These are phyloP conservation scores for Anarhynchus alexandrinus DNA, from an alignment of 2,113 vertebrate genomes.

Conservation along the genomic window DNA sequence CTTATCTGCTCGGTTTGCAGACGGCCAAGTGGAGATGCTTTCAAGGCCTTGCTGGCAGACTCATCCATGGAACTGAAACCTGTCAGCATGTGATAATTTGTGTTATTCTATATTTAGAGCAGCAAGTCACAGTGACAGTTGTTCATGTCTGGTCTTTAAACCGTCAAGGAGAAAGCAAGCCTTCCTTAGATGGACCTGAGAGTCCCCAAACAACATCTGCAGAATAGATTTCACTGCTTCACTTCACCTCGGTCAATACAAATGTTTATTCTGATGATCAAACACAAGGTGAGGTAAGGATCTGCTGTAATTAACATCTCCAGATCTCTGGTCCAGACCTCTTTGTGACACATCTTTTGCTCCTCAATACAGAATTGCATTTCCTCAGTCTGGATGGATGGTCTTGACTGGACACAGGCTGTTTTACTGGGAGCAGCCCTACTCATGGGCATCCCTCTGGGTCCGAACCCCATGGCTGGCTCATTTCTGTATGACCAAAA, in stretches of 20 bases:
- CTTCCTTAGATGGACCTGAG: neutral
- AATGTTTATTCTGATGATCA: neutral
- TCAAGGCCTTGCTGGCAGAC: conserved; percentile 17
- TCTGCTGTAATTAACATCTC: neutral
- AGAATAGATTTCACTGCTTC: neutral
- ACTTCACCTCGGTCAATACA: neutral
- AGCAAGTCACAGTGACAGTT: neutral
- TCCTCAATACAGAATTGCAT: neutral
- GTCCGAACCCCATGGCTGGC: neutral
- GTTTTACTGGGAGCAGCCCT: neutral
- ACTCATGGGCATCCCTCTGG: neutral
- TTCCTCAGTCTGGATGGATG: neutral
- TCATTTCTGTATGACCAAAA: neutral
- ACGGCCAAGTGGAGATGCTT: neutral
- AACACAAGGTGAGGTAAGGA: neutral
- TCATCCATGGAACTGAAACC: conserved; percentile 37
- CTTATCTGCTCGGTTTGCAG: neutral
- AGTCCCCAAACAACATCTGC: neutral
- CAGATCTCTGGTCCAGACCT: neutral
- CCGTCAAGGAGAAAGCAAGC: conserved; percentile 35
- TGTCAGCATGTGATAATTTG: conserved; percentile 52
- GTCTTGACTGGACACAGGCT: neutral
- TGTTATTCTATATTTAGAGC: conserved; percentile 54
- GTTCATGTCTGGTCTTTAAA: conserved; percentile 36
- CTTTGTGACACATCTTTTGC: neutral